Evolutionary conservation across 2,888 invertebrate genomes (phyloP).

Genomic region (Oxycera nigricornis): DNA sequence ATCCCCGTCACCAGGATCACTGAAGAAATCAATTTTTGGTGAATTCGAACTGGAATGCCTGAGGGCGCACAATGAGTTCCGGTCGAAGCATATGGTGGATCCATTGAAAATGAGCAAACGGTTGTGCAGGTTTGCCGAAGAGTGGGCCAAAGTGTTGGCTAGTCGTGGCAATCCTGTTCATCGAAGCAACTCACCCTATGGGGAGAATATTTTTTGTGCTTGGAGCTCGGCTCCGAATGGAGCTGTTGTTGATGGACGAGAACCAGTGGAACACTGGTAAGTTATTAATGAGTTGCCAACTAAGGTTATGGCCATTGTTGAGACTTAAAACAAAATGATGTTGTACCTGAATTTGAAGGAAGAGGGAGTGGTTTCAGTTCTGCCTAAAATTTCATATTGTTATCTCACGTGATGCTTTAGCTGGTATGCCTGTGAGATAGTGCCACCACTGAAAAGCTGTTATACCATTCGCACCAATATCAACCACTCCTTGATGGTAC

Average conservation of each 20-base stretch:
- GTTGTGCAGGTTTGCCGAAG: constrained; percentile 73
- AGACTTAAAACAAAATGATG: too few relatives aligned
- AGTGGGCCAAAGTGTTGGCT: constrained; percentile 72
- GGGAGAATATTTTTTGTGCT: constrained; percentile 81
- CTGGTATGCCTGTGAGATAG: too few relatives aligned
- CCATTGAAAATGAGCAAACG: constrained; percentile 72
- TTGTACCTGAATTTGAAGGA: too few relatives aligned
- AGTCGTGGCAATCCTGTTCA: constrained; percentile 74
- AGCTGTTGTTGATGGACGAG: constrained; percentile 65
- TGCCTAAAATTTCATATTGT: too few relatives aligned
- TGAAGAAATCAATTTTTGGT: constrained; percentile 44
- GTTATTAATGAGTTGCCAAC: too few relatives aligned
- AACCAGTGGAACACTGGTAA: constrained; percentile 61
- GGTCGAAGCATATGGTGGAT: constrained; percentile 72
- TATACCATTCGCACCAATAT: too few relatives aligned
- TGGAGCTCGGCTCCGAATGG: constrained; percentile 69
- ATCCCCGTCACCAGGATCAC: constrained; percentile 54
- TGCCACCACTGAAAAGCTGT: too few relatives aligned
- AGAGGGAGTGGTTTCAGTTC: too few relatives aligned
- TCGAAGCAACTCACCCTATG: constrained; percentile 77
- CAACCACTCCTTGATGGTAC: too few relatives aligned
- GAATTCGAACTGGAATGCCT: constrained; percentile 74
- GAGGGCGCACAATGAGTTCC: constrained; percentile 74
- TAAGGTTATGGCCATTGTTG: too few relatives aligned
- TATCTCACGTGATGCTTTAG: too few relatives aligned